Evolutionary conservation across 1,140 invertebrate species (phyloP).

Genomic region (Trachelipus rathkii): DNA sequence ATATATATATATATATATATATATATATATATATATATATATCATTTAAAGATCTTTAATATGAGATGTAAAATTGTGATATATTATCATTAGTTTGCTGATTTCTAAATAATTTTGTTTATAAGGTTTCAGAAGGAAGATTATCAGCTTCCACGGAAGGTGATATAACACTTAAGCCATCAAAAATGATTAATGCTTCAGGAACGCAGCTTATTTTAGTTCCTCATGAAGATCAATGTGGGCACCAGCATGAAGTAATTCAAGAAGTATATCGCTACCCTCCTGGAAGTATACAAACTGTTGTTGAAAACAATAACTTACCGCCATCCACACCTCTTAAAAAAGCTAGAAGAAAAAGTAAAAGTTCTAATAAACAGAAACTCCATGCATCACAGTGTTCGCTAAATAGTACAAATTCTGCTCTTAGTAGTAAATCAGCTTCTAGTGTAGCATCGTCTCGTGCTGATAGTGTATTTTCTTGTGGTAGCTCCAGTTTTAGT

Average conservation of each 20-base stretch:
- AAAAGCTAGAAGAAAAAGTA: constrained; percentile 20
- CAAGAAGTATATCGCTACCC: constrained; percentile 38
- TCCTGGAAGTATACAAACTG: constrained; percentile 29
- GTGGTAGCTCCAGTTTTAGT: constrained; percentile 24
- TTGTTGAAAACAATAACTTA: constrained; percentile 28
- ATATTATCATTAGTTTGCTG: no score
- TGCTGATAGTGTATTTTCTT: constrained; percentile 23
- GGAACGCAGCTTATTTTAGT: neutral
- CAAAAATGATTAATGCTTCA: neutral
- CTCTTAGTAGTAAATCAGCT: constrained; percentile 23
- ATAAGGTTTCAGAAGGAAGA: no score
- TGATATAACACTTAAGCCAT: neutral
- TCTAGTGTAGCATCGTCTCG: constrained; percentile 25
- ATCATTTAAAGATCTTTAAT: no score
- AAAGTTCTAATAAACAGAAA: constrained; percentile 16
- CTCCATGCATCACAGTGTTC: constrained; percentile 33
- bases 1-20: no score
- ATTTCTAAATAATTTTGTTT: no score
- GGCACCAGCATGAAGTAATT: constrained; percentile 24
- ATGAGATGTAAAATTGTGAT: no score
- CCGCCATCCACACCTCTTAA: neutral
- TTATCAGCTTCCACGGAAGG: no score
- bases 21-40: no score
- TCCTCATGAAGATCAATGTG: neutral
- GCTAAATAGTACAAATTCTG: constrained; percentile 14